phyloP scores from a whole-genome alignment of 2,113 vertebrate species.

The Podarcis raffonei region DNA sequence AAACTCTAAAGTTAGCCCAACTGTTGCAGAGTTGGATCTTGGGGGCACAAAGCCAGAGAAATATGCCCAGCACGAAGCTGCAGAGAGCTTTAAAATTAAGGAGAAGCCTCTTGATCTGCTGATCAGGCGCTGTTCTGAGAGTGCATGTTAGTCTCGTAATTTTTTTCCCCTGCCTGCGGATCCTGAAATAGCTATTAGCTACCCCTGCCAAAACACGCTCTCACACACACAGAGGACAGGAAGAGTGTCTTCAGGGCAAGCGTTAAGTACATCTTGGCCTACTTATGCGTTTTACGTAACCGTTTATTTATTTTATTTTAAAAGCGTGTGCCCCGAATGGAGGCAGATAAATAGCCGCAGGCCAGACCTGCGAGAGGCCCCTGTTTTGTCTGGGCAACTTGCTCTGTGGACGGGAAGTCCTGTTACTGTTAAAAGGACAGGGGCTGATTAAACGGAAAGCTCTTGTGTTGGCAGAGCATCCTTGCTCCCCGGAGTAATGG shows the following conservation, averaged over 20 bases:
- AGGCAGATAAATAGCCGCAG: conserved; percentile 5
- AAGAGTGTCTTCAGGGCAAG: neutral
- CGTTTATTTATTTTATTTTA: neutral
- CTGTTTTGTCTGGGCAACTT: neutral
- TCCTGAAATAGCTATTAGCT: neutral
- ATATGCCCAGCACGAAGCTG: neutral
- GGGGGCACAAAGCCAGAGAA: neutral
- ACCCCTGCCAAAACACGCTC: neutral
- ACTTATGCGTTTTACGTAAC: neutral
- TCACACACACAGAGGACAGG: neutral
- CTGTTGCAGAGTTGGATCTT: neutral
- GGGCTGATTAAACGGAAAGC: conserved; percentile 24
- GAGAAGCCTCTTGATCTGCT: neutral
- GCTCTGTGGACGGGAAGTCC: neutral
- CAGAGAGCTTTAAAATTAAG: neutral
- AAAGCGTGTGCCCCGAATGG: neutral
- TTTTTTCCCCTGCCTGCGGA: neutral
- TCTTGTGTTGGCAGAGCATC: conserved; percentile 18
- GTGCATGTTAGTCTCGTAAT: neutral
- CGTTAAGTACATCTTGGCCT: neutral
- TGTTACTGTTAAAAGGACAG: conserved; percentile 16
- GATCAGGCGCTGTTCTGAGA: neutral
- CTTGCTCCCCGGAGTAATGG: conserved; percentile 29
- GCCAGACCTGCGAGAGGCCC: neutral
- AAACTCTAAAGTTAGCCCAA: neutral